A percentile compares a stretch with the other conserved stretches of the same genome.
phyloP scores from a whole-genome alignment of 2,113 vertebrate genomes.

The Hassar affinis region DNA sequence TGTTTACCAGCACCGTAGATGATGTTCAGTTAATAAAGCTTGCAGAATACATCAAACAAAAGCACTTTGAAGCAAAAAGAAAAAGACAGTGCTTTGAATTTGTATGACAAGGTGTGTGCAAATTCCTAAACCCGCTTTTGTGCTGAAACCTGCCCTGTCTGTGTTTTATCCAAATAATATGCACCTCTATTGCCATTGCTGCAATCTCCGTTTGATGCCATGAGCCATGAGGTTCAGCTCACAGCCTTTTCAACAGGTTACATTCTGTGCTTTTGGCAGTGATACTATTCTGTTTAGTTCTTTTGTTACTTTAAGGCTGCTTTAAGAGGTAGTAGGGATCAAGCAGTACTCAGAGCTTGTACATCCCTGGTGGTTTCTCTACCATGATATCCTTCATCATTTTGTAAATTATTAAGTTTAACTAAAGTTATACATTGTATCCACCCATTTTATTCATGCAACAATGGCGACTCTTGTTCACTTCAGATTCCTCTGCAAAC shows the following conservation, averaged over 20 bases:
- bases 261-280: not conserved
- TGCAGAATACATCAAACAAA: not conserved
- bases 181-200: not conserved
- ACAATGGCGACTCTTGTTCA: not conserved
- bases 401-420: not conserved
- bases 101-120: not conserved
- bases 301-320: not conserved
- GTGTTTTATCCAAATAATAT: not conserved
- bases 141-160: slow-evolving; percentile 7
- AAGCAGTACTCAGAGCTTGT: not conserved
- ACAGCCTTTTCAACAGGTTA: not conserved
- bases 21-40: too few relatives aligned
- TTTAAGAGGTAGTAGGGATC: not conserved
- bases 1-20: too few relatives aligned
- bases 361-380: not conserved
- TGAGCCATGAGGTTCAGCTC: not conserved
- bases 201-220: not conserved
- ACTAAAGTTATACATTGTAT: not conserved
- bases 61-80: not conserved
- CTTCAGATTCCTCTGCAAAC: not conserved
- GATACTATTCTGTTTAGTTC: not conserved
- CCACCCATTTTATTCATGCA: not conserved
- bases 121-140: slow-evolving; percentile 10
- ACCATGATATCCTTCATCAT: not conserved
- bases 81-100: not conserved